phyloP scores from a whole-genome alignment of 2,888 invertebrate genomes.

The Xestoiulus laeticollis region DNA sequence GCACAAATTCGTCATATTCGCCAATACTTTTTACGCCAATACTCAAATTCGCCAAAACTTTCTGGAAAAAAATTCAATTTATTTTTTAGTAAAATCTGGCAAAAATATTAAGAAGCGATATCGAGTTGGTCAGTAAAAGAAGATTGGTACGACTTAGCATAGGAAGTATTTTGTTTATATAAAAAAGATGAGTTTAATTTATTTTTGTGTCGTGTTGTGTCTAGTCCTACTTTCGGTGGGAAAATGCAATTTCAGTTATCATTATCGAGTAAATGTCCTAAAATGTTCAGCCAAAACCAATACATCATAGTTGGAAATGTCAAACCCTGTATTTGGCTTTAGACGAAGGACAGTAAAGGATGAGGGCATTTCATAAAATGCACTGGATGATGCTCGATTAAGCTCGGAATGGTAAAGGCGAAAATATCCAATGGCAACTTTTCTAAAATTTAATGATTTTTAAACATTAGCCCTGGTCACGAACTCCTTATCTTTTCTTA shows the following conservation, averaged over 20 bases:
- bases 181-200: background rate
- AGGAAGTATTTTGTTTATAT: background rate
- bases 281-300: slow-evolving; percentile 9
- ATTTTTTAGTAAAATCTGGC: background rate
- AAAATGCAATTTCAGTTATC: background rate
- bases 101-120: background rate
- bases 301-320: background rate
- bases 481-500: too few species aligned
- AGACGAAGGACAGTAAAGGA: background rate
- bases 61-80: too few species aligned
- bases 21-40: too few species aligned
- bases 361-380: background rate
- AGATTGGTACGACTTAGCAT: background rate
- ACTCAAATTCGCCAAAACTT: too few species aligned
- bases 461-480: too few species aligned
- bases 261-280: background rate
- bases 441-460: too few species aligned
- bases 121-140: background rate
- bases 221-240: background rate
- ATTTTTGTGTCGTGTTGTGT: background rate
- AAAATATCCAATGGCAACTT: too few species aligned
- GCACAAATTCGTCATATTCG: too few species aligned
- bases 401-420: background rate
- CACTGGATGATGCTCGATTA: background rate
- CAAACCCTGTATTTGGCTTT: background rate